Conservation (phyloP, 2,888 invertebrate genomes). For the Trichopria drosophilae region DNA sequence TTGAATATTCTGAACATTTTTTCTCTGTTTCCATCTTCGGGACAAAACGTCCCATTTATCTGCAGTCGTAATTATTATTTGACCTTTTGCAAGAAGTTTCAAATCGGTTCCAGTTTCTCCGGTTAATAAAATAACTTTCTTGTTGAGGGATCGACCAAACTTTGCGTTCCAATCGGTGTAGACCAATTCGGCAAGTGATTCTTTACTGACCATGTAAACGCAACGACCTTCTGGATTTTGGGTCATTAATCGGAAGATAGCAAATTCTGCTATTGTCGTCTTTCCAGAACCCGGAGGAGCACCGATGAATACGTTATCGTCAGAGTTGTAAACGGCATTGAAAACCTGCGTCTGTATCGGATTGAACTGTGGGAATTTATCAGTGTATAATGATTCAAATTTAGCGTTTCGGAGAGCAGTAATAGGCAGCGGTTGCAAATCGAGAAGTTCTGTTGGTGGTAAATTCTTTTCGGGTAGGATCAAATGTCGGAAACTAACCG, state of each 20-base stretch:
- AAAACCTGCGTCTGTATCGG: constrained; percentile 97
- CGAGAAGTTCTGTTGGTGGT: constrained; percentile 95
- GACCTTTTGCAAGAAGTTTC: constrained; percentile 87
- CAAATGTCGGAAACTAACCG: constrained; percentile 95
- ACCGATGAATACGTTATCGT: constrained; percentile 96
- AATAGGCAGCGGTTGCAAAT: constrained; percentile 93
- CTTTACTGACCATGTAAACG: constrained; percentile 92
- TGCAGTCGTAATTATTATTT: constrained; percentile 95
- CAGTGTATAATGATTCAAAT: constrained; percentile 83
- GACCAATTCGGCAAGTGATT: constrained; percentile 85
- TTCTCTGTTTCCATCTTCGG: constrained; percentile 97
- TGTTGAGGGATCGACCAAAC: constrained; percentile 77
- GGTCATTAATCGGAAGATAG: constrained; percentile 83
- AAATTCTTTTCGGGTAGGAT: constrained; percentile 97
- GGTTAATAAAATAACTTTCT: constrained; percentile 87
- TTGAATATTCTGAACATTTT: constrained; percentile 95
- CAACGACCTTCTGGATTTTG: constrained; percentile 78
- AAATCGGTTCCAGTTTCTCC: constrained; percentile 98
- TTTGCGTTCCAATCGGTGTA: constrained; percentile 91
- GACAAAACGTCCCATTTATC: constrained; percentile 99
- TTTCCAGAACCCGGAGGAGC: constrained; percentile 92
- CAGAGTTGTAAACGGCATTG: constrained; percentile 96
- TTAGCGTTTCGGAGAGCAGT: constrained; percentile 86
- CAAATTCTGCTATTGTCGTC: constrained; percentile 95
- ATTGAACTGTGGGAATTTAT: constrained; percentile 91